Conservation (phyloP, 2,797 vertebrate species). For the Hozukius guyotensis region DNA sequence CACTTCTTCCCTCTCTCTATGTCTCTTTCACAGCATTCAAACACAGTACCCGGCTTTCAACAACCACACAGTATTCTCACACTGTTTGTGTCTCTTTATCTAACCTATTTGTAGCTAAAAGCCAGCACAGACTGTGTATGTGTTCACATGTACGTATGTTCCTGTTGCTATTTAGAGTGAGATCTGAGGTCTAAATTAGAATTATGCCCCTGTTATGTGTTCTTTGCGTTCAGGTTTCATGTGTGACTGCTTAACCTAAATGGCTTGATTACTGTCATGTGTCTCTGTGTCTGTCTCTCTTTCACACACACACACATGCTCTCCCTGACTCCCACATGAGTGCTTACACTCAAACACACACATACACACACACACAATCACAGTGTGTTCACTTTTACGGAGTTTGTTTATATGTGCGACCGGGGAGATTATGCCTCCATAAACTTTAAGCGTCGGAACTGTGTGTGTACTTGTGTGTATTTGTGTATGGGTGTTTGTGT, state of each 20-base stretch:
- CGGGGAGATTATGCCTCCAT: constrained; percentile 39
- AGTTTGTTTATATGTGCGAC: constrained; percentile 47
- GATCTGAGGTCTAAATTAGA: constrained; percentile 35
- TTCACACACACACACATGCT: constrained; percentile 15
- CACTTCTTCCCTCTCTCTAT: constrained; percentile 23
- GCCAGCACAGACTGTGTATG: neutral
- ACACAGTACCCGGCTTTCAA: neutral
- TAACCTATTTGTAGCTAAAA: neutral
- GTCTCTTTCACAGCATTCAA: neutral
- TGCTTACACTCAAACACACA: neutral
- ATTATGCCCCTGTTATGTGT: constrained; percentile 27
- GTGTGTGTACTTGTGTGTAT: constrained; percentile 15
- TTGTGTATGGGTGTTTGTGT: constrained; percentile 25
- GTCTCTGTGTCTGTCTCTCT: constrained; percentile 21
- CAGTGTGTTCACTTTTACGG: constrained; percentile 43
- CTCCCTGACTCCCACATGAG: neutral
- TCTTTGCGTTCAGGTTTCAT: constrained; percentile 37
- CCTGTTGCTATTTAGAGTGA: neutral
- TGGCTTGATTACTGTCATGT: constrained; percentile 63
- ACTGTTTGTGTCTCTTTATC: neutral
- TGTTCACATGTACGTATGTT: neutral
- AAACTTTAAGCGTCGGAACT: constrained; percentile 23
- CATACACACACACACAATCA: neutral
- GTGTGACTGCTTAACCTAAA: constrained; percentile 43
- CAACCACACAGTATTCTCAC: neutral